These are phyloP conservation scores for Drosophila insularis DNA, from an alignment of 1,140 invertebrate genomes.

Conservation along the genomic window DNA sequence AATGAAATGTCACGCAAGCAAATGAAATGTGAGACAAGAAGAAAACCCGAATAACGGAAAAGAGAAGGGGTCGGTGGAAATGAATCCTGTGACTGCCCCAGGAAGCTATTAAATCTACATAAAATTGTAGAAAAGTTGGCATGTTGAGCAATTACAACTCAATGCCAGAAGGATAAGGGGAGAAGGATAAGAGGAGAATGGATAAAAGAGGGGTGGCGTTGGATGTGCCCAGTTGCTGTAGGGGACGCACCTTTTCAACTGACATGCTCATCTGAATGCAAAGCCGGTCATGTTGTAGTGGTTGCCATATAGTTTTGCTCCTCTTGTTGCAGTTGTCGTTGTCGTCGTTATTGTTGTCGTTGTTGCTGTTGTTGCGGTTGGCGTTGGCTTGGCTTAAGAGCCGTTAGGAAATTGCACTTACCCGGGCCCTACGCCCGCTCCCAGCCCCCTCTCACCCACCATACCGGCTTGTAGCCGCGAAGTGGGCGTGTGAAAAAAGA, in stretches of 20 bases:
- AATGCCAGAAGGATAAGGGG: slow-evolving; percentile 36
- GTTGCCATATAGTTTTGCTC: slow-evolving; percentile 40
- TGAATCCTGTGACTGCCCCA: slow-evolving; percentile 35
- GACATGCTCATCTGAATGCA: slow-evolving; percentile 78
- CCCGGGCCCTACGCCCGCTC: slow-evolving; percentile 8
- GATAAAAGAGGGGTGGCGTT: background rate
- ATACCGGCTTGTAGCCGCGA: slow-evolving; percentile 27
- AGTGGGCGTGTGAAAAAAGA: slow-evolving; percentile 79
- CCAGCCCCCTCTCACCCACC: background rate
- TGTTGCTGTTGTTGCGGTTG: slow-evolving; percentile 41
- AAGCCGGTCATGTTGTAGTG: slow-evolving; percentile 49
- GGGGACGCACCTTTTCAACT: slow-evolving; percentile 63
- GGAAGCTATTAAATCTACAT: slow-evolving; percentile 81
- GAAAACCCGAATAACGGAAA: background rate
- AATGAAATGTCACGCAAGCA: slow-evolving; percentile 78
- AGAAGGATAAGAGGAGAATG: background rate
- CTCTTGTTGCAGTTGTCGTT: slow-evolving; percentile 41
- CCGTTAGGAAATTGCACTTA: slow-evolving; percentile 78
- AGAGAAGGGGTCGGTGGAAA: slow-evolving; percentile 7
- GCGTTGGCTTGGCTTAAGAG: slow-evolving; percentile 61
- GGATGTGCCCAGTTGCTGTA: background rate
- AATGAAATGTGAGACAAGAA: slow-evolving; percentile 70
- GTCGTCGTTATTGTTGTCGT: slow-evolving; percentile 19
- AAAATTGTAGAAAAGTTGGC: slow-evolving; percentile 77
- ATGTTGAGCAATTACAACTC: slow-evolving; percentile 78